Conservation (phyloP, 2,888 invertebrate species). For the Polydrusus tereticollis region DNA sequence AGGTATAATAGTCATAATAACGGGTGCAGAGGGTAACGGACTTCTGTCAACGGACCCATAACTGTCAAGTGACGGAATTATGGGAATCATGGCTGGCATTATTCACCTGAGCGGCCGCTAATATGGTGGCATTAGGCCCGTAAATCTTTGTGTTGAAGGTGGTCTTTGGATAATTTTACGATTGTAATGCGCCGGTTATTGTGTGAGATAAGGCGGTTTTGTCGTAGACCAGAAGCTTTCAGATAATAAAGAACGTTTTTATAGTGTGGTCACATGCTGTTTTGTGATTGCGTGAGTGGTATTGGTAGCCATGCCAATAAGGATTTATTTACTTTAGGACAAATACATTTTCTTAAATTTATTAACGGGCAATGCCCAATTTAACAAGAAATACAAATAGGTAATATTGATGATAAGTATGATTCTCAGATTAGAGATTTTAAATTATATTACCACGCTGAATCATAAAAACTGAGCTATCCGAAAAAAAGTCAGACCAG, state of each 20-base stretch:
- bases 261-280: not conserved
- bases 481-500: too few species aligned
- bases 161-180: slow-evolving; percentile 19
- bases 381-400: too few species aligned
- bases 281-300: too few species aligned
- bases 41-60: slow-evolving; percentile 31
- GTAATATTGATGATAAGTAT: too few species aligned
- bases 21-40: slow-evolving; percentile 13
- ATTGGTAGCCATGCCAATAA: too few species aligned
- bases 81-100: slow-evolving; percentile 24
- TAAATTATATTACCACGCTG: too few species aligned
- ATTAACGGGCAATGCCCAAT: too few species aligned
- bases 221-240: slow-evolving; percentile 10
- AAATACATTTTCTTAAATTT: too few species aligned
- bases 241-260: not conserved
- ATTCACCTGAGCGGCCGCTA: slow-evolving; percentile 30
- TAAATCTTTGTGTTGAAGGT: slow-evolving; percentile 26
- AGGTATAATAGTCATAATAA: slow-evolving; percentile 21
- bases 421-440: too few species aligned
- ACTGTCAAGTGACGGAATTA: slow-evolving; percentile 28
- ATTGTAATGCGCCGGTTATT: not conserved
- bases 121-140: slow-evolving; percentile 23
- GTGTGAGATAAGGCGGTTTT: slow-evolving; percentile 10
- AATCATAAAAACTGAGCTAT: too few species aligned
- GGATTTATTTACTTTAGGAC: too few species aligned